Evolutionary conservation across 2,888 invertebrate genomes (phyloP).

Genomic region (Barypeithes pellucidus): DNA sequence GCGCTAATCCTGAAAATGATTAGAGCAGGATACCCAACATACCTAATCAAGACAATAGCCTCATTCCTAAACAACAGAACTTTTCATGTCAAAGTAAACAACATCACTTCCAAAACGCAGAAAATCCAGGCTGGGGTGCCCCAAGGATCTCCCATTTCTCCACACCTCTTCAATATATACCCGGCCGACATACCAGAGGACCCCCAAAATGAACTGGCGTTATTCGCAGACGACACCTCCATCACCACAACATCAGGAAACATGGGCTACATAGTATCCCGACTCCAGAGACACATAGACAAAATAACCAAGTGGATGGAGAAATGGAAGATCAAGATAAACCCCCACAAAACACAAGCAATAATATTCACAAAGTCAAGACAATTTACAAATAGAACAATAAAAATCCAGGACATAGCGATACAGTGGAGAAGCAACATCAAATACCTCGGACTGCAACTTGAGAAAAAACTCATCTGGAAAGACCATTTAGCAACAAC

Average conservation of each 20-base stretch:
- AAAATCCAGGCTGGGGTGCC: constrained; percentile 46
- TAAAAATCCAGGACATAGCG: neutral
- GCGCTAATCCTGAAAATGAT: constrained; percentile 15
- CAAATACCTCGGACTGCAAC: neutral
- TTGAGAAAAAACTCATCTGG: constrained; percentile 2
- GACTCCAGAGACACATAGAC: constrained; percentile 4
- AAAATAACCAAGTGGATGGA: constrained; percentile 1
- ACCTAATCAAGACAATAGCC: neutral
- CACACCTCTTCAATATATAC: constrained; percentile 22
- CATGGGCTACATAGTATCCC: neutral
- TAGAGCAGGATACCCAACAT: neutral
- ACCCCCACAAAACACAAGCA: constrained; percentile 17
- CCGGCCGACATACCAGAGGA: constrained; percentile 22
- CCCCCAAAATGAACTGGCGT: neutral
- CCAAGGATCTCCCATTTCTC: constrained; percentile 49
- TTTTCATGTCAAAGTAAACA: constrained; percentile 4
- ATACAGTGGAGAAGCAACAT: neutral
- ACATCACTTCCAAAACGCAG: neutral
- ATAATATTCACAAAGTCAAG: constrained; percentile 7
- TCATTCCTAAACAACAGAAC: constrained; percentile 18
- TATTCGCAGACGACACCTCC: constrained; percentile 22
- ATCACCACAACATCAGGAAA: neutral
- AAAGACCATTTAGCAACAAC: neutral
- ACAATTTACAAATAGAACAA: neutral
- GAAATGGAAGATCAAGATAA: constrained; percentile 22